These are phyloP conservation scores for Cettia cetti DNA, from an alignment of 2,113 vertebrate genomes.

Conservation along the genomic window DNA sequence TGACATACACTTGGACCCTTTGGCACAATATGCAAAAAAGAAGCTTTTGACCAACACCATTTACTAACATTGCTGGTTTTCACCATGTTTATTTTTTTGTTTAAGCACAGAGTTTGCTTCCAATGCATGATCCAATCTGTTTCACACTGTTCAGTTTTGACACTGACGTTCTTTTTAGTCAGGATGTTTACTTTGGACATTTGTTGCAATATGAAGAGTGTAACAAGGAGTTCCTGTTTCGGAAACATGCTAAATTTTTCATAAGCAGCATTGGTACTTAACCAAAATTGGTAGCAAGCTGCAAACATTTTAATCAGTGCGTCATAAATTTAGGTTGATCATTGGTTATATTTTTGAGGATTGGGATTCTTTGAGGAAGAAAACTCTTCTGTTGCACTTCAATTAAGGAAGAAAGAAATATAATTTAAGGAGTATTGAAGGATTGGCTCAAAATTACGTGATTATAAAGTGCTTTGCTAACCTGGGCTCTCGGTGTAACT, in stretches of 20 bases:
- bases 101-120: neutral
- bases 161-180: neutral
- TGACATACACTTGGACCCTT: neutral
- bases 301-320: neutral
- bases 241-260: neutral
- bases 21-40: neutral
- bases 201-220: neutral
- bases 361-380: neutral
- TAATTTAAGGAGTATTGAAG: neutral
- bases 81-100: neutral
- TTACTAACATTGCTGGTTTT: neutral
- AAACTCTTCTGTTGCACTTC: neutral
- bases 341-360: neutral
- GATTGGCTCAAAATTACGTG: neutral
- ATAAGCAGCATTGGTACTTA: neutral
- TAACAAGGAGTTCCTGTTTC: neutral
- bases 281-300: neutral
- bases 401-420: neutral
- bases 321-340: neutral
- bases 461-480: neutral
- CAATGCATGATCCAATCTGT: neutral
- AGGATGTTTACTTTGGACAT: neutral
- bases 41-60: neutral
- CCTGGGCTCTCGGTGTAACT: neutral
- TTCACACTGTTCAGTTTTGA: slow-evolving; percentile 13